Base-by-base conservation (phyloP, 2,888 invertebrate genomes). In the Cepaea hortensis region DNA sequence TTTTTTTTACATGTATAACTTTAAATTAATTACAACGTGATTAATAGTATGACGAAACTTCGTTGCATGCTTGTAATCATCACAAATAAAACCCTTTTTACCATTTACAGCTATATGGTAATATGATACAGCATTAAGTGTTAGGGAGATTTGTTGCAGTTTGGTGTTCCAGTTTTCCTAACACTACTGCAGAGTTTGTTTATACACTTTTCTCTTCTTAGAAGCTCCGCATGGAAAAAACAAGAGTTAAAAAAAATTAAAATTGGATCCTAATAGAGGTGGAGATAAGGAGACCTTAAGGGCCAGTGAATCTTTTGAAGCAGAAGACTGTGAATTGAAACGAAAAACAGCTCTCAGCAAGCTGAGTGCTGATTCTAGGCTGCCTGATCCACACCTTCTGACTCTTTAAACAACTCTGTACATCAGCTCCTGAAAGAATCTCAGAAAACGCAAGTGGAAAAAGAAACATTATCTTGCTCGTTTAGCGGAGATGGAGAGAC, bases 111-210 rank as follows among this genome's bases (percentile, higher is more conserved):
- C n/a, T n/a, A n/a, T n/a, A n/a, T n/a, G n/a, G n/a, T n/a, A n/a
- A n/a, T n/a, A n/a, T n/a, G n/a, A n/a, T n/a, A n/a, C n/a, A n/a
- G n/a, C n/a, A n/a, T n/a, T n/a, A n/a, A n/a, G n/a, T n/a, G n/a
- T n/a, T n/a, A 93, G n/a, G 91, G 92, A 61, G 93, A 93, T 81
- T 86, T 88, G 20, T 90, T 93, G 11, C 93, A 92, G 83, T 88
- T 93, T 75, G 93, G 93, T 62, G 90, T 92, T 3, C 84, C 89
- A 23, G 89, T 89, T 50, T 87, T 85, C 88, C 90, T 9, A 89
- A 90, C 7, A 61, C 88, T 65, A 88, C 90, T 11, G 88, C 91
- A 20, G 92, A 92, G 84, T 93, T 93, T 87, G 85, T 91, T 5
- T 93, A 89, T 84, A 88, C 88, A 88, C 93, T 91, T 87, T 89